phyloP scores from a whole-genome alignment of 2,888 invertebrate species.

The Seira sanloemensis region DNA sequence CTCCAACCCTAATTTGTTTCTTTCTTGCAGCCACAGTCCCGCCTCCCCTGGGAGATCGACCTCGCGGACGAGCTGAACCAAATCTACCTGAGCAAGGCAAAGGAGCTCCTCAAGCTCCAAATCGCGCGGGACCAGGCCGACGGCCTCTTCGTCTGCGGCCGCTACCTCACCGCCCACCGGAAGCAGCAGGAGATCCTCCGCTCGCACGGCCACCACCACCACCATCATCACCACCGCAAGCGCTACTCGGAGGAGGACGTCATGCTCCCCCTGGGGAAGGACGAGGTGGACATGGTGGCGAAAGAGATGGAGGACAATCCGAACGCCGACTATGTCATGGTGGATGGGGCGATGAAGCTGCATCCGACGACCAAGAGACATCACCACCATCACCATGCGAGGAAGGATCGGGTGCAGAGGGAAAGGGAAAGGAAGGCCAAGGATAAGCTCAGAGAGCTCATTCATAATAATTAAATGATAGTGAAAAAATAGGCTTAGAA shows the following conservation, averaged over 20 bases:
- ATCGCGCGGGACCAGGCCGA: not conserved
- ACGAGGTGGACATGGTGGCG: not conserved
- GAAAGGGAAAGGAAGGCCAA: too few relatives aligned
- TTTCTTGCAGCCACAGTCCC: slow-evolving; percentile 22
- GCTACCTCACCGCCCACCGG: not conserved
- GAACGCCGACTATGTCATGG: slow-evolving; percentile 32
- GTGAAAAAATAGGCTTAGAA: too few relatives aligned
- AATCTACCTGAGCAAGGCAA: slow-evolving; percentile 6
- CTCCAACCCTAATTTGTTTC: too few relatives aligned
- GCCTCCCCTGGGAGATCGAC: slow-evolving; percentile 38
- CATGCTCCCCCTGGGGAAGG: slow-evolving; percentile 9
- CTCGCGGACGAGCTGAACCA: slow-evolving; percentile 33
- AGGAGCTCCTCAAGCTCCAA: not conserved
- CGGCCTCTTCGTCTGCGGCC: slow-evolving; percentile 21
- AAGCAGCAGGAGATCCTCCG: not conserved
- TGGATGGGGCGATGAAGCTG: slow-evolving; percentile 23
- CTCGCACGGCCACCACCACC: slow-evolving; percentile 18
- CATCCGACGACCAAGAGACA: slow-evolving; percentile 6
- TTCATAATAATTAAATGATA: too few relatives aligned
- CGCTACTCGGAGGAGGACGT: too few relatives aligned
- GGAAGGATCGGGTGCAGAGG: not conserved
- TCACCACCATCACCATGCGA: not conserved
- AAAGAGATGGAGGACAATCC: slow-evolving; percentile 22
- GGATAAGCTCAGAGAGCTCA: too few relatives aligned
- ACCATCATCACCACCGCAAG: not conserved